Conservation (phyloP, 2,888 invertebrate genomes). For the Cheilosia scutellata region DNA sequence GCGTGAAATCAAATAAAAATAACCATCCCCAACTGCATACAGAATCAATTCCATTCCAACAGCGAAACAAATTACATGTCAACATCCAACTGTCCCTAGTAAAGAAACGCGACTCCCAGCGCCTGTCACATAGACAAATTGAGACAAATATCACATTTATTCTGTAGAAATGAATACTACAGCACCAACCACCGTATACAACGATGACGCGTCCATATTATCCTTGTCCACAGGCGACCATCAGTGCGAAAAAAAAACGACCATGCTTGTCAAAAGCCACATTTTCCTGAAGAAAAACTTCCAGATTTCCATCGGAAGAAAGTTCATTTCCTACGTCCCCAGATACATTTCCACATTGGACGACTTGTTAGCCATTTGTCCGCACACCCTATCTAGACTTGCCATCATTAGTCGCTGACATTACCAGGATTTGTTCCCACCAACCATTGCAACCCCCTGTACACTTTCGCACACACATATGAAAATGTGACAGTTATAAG, state of each 20-base stretch:
- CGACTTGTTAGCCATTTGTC: constrained; percentile 64
- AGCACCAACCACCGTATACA: constrained; percentile 13
- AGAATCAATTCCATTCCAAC: constrained; percentile 9
- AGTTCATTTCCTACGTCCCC: constrained; percentile 44
- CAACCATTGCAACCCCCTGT: no score
- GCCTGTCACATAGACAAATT: constrained; percentile 71
- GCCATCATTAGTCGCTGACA: constrained; percentile 66
- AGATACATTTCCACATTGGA: constrained; percentile 32
- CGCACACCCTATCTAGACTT: constrained; percentile 57
- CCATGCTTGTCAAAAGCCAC: constrained; percentile 7
- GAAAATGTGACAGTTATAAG: constrained; percentile 71
- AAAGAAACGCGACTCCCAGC: constrained; percentile 49
- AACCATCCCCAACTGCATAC: background rate
- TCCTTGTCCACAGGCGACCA: constrained; percentile 31
- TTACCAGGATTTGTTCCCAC: constrained; percentile 7
- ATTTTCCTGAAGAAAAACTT: constrained; percentile 31
- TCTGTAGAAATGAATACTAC: constrained; percentile 19
- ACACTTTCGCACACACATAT: constrained; percentile 12
- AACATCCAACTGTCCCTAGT: constrained; percentile 62
- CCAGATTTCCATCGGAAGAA: constrained; percentile 63
- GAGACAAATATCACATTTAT: constrained; percentile 70
- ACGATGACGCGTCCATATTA: constrained; percentile 34
- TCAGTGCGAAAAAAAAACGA: background rate
- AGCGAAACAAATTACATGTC: constrained; percentile 62
- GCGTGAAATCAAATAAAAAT: background rate